Conservation (phyloP, 2,888 invertebrate genomes). For the Teleogryllus oceanicus region DNA sequence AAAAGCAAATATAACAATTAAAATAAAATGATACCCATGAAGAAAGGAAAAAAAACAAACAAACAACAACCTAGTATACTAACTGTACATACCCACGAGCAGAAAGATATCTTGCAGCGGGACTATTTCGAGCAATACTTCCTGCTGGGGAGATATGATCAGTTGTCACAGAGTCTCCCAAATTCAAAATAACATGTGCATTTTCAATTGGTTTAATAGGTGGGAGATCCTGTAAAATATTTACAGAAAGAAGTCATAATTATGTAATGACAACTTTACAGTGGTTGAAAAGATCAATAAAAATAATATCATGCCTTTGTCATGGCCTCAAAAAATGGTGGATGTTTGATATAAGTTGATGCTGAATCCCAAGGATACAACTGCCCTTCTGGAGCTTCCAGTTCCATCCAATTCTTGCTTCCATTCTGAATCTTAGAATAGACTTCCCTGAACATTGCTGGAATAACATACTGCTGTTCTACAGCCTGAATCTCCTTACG, state of each 20-base stretch:
- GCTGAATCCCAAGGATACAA: conserved; percentile 86
- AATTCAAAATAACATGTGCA: conserved; percentile 77
- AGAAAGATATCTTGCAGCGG: conserved; percentile 81
- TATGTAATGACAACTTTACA: background rate
- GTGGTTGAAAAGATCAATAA: background rate
- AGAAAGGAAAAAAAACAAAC: background rate
- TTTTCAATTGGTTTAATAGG: conserved; percentile 58
- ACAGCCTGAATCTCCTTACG: conserved; percentile 84
- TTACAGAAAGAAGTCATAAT: background rate
- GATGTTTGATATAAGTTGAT: conserved; percentile 94
- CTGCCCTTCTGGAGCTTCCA: conserved; percentile 73
- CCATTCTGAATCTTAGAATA: conserved; percentile 81
- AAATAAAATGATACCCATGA: background rate
- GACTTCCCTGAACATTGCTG: conserved; percentile 95
- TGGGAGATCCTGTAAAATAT: conserved; percentile 57
- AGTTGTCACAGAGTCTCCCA: conserved; percentile 96
- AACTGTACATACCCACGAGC: conserved; percentile 48
- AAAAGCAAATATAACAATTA: background rate
- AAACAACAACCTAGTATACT: background rate
- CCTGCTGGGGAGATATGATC: conserved; percentile 99
- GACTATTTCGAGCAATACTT: conserved; percentile 90
- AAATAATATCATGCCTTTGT: conserved; percentile 53
- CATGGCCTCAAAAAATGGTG: conserved; percentile 92
- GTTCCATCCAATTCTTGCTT: conserved; percentile 77
- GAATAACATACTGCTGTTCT: conserved; percentile 85